Evolutionary conservation across 2,797 vertebrate genomes (phyloP).

Genomic region (Notamacropus eugenii): DNA sequence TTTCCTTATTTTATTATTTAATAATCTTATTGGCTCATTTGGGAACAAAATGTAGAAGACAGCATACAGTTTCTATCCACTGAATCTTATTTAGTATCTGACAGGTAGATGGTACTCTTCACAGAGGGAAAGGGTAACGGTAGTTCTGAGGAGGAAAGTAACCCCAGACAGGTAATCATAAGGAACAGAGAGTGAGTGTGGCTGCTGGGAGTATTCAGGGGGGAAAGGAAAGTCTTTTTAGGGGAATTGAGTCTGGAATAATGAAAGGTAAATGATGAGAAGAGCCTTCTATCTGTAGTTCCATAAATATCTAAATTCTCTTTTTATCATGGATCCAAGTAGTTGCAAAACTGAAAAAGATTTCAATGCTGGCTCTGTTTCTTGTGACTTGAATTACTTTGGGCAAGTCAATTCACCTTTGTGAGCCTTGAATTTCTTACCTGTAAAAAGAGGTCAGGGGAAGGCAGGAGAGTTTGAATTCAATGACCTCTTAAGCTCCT

Average conservation of each 20-base stretch:
- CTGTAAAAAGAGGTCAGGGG: background rate
- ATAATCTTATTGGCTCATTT: slow-evolving; percentile 74
- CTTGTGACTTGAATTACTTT: background rate
- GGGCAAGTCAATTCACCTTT: background rate
- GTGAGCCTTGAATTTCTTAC: background rate
- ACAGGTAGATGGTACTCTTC: slow-evolving; percentile 61
- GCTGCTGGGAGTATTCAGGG: slow-evolving; percentile 7
- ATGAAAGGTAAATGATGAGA: background rate
- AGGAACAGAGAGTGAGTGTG: background rate
- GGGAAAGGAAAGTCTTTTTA: slow-evolving; percentile 40
- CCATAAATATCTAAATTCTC: slow-evolving; percentile 25
- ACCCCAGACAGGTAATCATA: background rate
- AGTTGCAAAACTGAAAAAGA: background rate
- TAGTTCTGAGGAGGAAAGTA: slow-evolving; percentile 20
- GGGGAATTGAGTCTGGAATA: slow-evolving; percentile 41
- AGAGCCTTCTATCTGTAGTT: background rate
- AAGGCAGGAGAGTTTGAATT: background rate
- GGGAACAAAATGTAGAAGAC: slow-evolving; percentile 74
- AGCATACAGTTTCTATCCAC: slow-evolving; percentile 44
- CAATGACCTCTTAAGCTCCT: background rate
- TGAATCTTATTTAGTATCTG: slow-evolving; percentile 76
- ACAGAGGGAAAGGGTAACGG: slow-evolving; percentile 31
- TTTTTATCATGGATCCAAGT: background rate
- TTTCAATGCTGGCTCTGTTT: slow-evolving; percentile 37
- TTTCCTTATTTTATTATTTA: slow-evolving; percentile 65